Evolutionary conservation across 2,888 invertebrate genomes (phyloP).

Genomic region (Acronicta psi): DNA sequence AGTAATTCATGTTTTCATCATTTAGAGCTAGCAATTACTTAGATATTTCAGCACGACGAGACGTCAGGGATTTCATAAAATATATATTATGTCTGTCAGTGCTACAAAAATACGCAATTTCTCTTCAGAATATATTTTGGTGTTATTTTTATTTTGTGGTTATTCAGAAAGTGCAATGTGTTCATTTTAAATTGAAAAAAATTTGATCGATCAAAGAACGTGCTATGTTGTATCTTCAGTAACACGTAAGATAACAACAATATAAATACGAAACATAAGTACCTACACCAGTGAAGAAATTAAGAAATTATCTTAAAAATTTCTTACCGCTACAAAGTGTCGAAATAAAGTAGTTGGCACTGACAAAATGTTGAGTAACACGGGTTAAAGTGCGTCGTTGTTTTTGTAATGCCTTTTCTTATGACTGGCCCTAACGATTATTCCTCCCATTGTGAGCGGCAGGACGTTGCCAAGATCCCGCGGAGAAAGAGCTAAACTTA

Average conservation of each 20-base stretch:
- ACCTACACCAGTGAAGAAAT: background rate
- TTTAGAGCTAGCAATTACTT: slow-evolving; percentile 19
- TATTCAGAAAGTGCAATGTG: slow-evolving; percentile 10
- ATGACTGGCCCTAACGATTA: slow-evolving; percentile 87
- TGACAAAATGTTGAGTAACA: slow-evolving; percentile 82
- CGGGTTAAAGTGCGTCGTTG: slow-evolving; percentile 81
- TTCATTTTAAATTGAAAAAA: no score
- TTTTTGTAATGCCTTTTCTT: slow-evolving; percentile 86
- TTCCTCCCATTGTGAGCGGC: slow-evolving; percentile 83
- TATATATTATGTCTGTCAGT: slow-evolving; percentile 29
- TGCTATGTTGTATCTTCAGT: no score
- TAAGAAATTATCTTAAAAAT: slow-evolving; percentile 4
- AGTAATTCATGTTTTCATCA: slow-evolving; percentile 14
- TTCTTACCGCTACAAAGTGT: slow-evolving; percentile 43
- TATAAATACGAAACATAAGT: no score
- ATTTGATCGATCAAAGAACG: no score
- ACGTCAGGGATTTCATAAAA: slow-evolving; percentile 41
- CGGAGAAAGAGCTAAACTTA: slow-evolving; percentile 87
- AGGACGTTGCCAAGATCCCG: slow-evolving; percentile 84
- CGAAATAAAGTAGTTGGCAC: slow-evolving; percentile 77
- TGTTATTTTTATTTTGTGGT: slow-evolving; percentile 17
- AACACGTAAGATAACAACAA: no score
- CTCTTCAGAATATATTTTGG: slow-evolving; percentile 31
- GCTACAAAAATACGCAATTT: slow-evolving; percentile 22
- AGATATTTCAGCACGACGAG: slow-evolving; percentile 26